Base-by-base conservation (phyloP, 2,797 vertebrate genomes). In the Leptatherina wallacei region DNA sequence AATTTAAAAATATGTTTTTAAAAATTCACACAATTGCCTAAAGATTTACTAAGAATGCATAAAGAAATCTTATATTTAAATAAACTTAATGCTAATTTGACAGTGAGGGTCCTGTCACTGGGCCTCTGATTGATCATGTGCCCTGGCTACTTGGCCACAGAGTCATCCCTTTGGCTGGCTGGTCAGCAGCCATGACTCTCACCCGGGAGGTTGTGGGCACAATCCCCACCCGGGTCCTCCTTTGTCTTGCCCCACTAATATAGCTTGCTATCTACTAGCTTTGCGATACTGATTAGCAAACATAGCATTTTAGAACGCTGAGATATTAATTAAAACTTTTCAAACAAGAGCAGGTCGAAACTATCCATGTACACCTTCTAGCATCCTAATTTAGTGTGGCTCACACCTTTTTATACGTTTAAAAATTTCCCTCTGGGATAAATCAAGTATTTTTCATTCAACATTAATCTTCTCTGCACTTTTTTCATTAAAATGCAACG, bases 401-500 rank as follows among this genome's bases (percentile, higher is more conserved):
- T 49, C 18, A 24, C 3, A 42, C 29, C 20, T 8, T 51, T 65
- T 61, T 24, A 69, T 59, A 29, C 14, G 3, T 74, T 2, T 32
- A 2, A 32, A 32, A 32, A 32, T 4, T 32, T 32, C 30, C 30
- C 30, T 32, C 3, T 32, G 30, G 30, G 24, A 4, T 32, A 32
- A 32, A 32, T 32, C 1, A 32, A 32, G 3, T 32, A 3, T 32
- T 32, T 32, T 32, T 32, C 30, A 58, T 66, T 13, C 27, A 49
- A 30, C 47, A 24, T 32, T 63, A 22, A 58, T 20, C 20, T 61
- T 18, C 32, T 11, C 29, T 57, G n/a, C 16, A 33, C n/a, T 22
- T 56, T 32, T 16, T 13, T 44, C 22, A 24, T 29, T 61, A 22
- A 71, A 63, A 72, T 65, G 63, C 42, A 14, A 33, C 42, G 4